phyloP scores from a whole-genome alignment of 2,113 vertebrate species.

The Mus pahari region DNA sequence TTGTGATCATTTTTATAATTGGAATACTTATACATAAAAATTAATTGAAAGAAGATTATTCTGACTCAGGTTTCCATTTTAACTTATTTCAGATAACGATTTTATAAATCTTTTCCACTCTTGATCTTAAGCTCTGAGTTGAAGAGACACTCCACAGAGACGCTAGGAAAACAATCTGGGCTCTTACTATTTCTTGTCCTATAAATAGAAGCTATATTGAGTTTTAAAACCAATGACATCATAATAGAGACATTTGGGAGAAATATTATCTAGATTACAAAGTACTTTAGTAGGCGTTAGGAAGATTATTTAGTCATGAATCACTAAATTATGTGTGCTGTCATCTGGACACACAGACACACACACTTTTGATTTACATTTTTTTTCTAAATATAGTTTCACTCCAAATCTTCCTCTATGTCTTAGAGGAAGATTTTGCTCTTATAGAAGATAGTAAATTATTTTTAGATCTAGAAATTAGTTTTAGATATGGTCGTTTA shows the following conservation, averaged over 20 bases:
- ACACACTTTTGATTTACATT: background rate
- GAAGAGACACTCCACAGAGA: background rate
- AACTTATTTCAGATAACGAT: too few relatives aligned
- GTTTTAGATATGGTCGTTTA: background rate
- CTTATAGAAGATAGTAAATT: background rate
- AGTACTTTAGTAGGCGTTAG: background rate
- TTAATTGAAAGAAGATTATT: too few relatives aligned
- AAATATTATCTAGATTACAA: conserved; percentile 18
- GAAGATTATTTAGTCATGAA: conserved; percentile 4
- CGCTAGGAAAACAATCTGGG: background rate
- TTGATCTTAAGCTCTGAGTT: background rate
- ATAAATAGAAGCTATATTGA: background rate
- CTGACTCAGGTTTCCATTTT: too few relatives aligned
- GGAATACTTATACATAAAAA: too few relatives aligned
- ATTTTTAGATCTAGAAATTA: too few relatives aligned
- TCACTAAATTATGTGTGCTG: background rate
- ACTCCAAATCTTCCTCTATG: background rate
- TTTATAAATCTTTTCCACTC: background rate
- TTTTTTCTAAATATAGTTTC: background rate
- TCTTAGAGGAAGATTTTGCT: background rate
- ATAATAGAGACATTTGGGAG: background rate
- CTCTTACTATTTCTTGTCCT: background rate
- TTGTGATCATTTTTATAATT: too few relatives aligned
- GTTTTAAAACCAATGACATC: background rate
- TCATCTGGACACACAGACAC: background rate